These are phyloP conservation scores for Microcebus tavaratra DNA, from an alignment of 2,113 vertebrate species.

Conservation along the genomic window DNA sequence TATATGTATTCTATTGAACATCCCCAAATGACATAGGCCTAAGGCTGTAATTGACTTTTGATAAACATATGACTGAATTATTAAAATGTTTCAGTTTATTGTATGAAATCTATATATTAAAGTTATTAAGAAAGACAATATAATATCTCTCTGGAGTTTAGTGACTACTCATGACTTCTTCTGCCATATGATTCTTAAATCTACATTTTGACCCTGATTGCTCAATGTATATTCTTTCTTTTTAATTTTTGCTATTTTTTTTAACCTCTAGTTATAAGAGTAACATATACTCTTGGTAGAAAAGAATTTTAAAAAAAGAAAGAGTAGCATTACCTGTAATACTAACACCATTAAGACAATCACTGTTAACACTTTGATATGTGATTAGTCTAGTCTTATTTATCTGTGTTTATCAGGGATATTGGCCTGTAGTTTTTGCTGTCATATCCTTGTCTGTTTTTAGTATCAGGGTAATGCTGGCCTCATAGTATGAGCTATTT, in stretches of 20 bases:
- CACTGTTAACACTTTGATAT: background rate
- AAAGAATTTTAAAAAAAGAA: background rate
- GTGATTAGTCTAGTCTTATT: background rate
- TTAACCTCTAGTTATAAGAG: background rate
- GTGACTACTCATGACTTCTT: background rate
- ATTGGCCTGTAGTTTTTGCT: too few species aligned
- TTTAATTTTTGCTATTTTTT: background rate
- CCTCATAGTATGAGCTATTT: too few species aligned
- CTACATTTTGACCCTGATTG: too few species aligned
- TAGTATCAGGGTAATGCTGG: too few species aligned
- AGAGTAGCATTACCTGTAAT: background rate
- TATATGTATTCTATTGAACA: background rate
- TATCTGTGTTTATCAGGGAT: background rate
- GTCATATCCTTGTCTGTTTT: too few species aligned
- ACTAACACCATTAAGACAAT: background rate
- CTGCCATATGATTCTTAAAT: background rate
- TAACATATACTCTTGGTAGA: background rate
- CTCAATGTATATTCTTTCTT: background rate
- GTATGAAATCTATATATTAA: background rate
- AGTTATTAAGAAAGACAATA: background rate
- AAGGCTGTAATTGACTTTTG: constrained; percentile 55
- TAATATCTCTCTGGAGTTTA: background rate
- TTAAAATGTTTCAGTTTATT: background rate
- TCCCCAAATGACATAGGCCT: constrained; percentile 39
- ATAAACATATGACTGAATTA: constrained; percentile 30